phyloP scores from a whole-genome alignment of 2,888 invertebrate genomes.

The Adineta ricciae region DNA sequence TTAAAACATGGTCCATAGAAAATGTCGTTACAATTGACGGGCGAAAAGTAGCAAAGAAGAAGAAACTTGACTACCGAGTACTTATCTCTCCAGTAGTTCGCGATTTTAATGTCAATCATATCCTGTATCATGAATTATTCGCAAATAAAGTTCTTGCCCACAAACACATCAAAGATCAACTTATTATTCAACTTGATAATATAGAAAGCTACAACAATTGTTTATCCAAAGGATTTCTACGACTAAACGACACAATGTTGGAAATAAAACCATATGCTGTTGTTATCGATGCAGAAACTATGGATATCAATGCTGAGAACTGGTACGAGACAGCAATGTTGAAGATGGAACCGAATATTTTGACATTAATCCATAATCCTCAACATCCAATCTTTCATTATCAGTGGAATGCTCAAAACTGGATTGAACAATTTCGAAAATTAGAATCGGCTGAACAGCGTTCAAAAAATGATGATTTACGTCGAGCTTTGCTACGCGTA shows the following conservation, averaged over 20 bases:
- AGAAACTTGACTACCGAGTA: background rate
- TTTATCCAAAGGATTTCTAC: background rate
- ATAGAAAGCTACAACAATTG: background rate
- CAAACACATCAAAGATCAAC: background rate
- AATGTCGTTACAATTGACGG: background rate
- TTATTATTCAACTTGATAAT: background rate
- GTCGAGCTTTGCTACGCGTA: background rate
- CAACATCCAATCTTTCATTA: slow-evolving; percentile 12
- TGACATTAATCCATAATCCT: background rate
- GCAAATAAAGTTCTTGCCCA: background rate
- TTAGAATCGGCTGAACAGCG: background rate
- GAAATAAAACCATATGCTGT: background rate
- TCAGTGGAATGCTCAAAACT: background rate
- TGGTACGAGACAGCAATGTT: background rate
- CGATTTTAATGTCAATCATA: background rate
- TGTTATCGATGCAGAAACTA: background rate
- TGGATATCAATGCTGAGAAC: background rate
- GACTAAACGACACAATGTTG: background rate
- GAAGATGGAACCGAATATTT: background rate
- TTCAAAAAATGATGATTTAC: background rate
- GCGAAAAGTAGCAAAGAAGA: background rate
- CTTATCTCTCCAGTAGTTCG: background rate
- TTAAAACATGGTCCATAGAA: background rate
- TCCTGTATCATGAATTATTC: background rate
- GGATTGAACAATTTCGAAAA: background rate